phyloP scores from a whole-genome alignment of 1,140 invertebrate species.

The Dendrolimus kikuchii region DNA sequence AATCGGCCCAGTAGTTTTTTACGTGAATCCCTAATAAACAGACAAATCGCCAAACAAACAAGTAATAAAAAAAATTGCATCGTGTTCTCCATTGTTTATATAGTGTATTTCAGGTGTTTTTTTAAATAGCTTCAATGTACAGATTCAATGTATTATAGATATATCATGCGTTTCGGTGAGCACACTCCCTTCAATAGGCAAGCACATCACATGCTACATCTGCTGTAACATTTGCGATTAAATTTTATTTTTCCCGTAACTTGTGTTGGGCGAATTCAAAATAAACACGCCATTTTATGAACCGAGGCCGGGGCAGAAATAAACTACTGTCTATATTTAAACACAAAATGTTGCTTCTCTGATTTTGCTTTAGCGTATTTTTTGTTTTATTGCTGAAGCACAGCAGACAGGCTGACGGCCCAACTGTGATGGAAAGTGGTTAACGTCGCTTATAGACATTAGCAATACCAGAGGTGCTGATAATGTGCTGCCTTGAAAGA shows the following conservation, averaged over 20 bases:
- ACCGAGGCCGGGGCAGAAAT: constrained; percentile 54
- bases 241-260: constrained; percentile 52
- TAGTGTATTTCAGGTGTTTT: too few relatives aligned
- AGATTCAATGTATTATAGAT: too few relatives aligned
- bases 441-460: too few relatives aligned
- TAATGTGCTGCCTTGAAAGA: too few relatives aligned
- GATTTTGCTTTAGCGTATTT: constrained; percentile 3
- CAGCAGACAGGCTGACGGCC: neutral
- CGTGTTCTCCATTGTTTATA: too few relatives aligned
- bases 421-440: too few relatives aligned
- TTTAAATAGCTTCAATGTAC: too few relatives aligned
- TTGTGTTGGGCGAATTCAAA: constrained; percentile 46
- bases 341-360: constrained; percentile 16
- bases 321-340: constrained; percentile 43
- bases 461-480: too few relatives aligned
- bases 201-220: neutral
- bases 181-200: constrained; percentile 1
- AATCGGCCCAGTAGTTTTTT: too few relatives aligned
- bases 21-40: too few relatives aligned
- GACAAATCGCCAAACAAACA: too few relatives aligned
- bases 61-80: too few relatives aligned
- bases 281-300: constrained; percentile 61
- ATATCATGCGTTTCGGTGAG: neutral
- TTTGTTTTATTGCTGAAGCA: neutral
- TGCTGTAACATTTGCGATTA: constrained; percentile 15